Evolutionary conservation across 2,888 invertebrate species (phyloP), one percentile per base, ranked within the genome.

Genomic region (Fissipunctia ypsillon): DNA sequence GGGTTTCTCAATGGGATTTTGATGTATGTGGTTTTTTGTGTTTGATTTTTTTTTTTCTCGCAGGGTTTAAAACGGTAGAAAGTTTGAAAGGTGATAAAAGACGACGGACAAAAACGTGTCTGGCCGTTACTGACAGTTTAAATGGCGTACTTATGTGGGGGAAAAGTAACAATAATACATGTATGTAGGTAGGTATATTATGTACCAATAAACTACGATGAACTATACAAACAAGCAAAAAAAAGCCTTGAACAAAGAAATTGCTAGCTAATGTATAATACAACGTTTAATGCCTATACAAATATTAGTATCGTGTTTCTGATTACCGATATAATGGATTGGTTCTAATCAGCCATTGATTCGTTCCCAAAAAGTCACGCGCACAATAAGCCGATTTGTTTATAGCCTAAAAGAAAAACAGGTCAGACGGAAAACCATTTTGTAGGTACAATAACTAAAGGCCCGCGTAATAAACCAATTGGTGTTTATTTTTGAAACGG

Each of bases 241-340:
- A n/a, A 60, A 71, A 6, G 0, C 22, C 41, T 19, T 52, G 25
- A 35, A 54, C 28, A 65, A 50, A 78, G n/a, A 71, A 31, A 54
- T 43, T 12, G 28, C 45, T 25, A 41, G 61, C 59, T 57, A 61
- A 76, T 56, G 16, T 61, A 31, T 31, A n/a, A 1, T 38, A 35
- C 52, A 60, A 54, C 35, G 22, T 31, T 64, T 63, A 61, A 77
- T 35, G 19, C n/a, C 14, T 63, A 14, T 50, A 83, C 69, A 60
- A 74, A 70, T 67, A 74, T 68, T 43, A 45, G 69, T 68, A 68
- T 76, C 56, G 60, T 80, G 60, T 70, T 69, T 59, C 73, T 77
- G 84, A 80, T 83, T 80, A 75, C 84, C 64, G n/a, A 66, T 63
- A 73, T 85, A 84, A 85, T 74, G 70, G 74, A 80, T 85, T 75